Conservation (phyloP, 2,113 vertebrate species). For the Entelurus aequoreus region DNA sequence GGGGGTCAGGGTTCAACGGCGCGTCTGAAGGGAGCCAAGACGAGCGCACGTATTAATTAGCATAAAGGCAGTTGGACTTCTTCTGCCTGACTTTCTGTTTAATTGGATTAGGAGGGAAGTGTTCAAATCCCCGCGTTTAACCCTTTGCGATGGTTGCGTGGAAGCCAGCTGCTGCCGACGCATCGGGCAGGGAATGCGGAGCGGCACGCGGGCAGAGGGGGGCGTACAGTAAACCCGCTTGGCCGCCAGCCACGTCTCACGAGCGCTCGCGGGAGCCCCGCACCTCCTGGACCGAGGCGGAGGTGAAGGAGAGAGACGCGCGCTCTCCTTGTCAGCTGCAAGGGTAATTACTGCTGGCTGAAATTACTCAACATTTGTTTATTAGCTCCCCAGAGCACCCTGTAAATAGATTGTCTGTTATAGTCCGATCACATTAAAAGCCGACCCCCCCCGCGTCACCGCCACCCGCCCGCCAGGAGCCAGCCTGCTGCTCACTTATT, state of each 20-base stretch:
- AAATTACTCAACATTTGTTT: conserved; percentile 99
- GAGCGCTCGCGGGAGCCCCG: conserved; percentile 77
- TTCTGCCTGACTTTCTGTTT: conserved; percentile 30
- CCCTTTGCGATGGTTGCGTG: conserved; percentile 1
- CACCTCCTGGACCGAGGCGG: conserved; percentile 93
- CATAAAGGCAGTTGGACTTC: conserved; percentile 24
- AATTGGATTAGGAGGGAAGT: conserved; percentile 40
- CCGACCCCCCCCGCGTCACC: conserved; percentile 63
- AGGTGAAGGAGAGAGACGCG: conserved; percentile 99
- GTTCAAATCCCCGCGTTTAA: conserved; percentile 11
- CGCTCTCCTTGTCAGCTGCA: conserved; percentile 99
- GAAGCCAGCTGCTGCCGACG: conserved; percentile 9
- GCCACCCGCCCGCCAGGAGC: conserved; percentile 84
- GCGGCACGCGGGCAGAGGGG: conserved; percentile 32
- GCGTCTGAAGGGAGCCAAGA: conserved; percentile 25
- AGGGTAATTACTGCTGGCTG: conserved; percentile 99
- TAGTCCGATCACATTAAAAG: conserved; percentile 97
- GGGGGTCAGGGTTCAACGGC: conserved; percentile 37
- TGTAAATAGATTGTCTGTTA: conserved; percentile 99
- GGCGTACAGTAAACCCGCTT: conserved; percentile 69
- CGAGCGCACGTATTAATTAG: conserved; percentile 46
- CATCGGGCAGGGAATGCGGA: conserved; percentile 13
- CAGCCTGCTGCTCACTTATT: conserved; percentile 92
- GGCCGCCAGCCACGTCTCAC: conserved; percentile 85
- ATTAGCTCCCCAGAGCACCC: conserved; percentile 99